These are phyloP conservation scores for Graptemys geographica DNA, from an alignment of 2,797 vertebrate genomes.

Conservation along the genomic window DNA sequence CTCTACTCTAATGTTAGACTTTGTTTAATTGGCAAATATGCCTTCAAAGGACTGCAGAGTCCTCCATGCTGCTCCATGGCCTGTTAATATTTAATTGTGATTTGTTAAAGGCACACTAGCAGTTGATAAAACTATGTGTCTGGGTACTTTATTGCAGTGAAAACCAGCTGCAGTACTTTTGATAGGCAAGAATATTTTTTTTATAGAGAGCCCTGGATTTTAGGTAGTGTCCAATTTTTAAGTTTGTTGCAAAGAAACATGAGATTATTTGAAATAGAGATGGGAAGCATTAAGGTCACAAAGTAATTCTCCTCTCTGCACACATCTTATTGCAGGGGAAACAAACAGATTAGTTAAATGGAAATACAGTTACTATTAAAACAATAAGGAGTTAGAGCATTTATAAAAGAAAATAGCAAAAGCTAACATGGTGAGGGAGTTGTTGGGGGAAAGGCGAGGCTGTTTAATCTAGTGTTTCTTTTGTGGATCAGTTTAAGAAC, in stretches of 20 bases:
- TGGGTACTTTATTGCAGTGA: slow-evolving; percentile 75
- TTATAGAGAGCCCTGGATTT: slow-evolving; percentile 1
- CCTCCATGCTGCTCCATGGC: slow-evolving; percentile 73
- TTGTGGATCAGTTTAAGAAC: slow-evolving; percentile 7
- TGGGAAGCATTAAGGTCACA: neutral
- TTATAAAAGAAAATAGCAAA: neutral
- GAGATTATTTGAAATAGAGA: neutral
- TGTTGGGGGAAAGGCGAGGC: neutral
- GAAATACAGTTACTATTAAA: slow-evolving; percentile 14
- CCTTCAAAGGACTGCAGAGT: slow-evolving; percentile 81
- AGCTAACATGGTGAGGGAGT: neutral
- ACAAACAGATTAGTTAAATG: neutral
- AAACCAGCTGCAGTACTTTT: slow-evolving; percentile 65
- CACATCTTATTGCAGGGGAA: slow-evolving; percentile 21
- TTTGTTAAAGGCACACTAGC: slow-evolving; percentile 81
- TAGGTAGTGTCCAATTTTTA: neutral
- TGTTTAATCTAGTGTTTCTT: neutral
- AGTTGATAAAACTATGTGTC: slow-evolving; percentile 76
- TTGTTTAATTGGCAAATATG: slow-evolving; percentile 87
- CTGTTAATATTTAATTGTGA: slow-evolving; percentile 86
- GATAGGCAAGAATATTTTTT: neutral
- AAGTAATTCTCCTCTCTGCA: slow-evolving; percentile 18
- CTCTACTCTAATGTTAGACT: slow-evolving; percentile 83
- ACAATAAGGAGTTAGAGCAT: neutral
- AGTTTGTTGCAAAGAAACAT: slow-evolving; percentile 1